These are phyloP conservation scores for Cetoscarus ocellatus DNA, from an alignment of 2,797 vertebrate genomes.

Conservation along the genomic window DNA sequence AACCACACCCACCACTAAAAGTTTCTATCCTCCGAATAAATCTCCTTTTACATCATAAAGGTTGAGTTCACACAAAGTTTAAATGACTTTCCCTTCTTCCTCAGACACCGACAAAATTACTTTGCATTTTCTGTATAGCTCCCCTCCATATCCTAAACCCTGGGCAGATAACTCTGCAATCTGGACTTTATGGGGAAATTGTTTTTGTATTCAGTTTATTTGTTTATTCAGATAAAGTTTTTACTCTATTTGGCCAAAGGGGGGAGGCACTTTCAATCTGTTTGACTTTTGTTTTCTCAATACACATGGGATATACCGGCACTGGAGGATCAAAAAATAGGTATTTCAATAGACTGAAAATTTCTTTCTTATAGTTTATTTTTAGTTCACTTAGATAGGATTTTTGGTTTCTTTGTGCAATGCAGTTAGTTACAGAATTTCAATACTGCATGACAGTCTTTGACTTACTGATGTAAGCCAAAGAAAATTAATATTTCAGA, in stretches of 20 bases:
- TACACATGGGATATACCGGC: slow-evolving; percentile 41
- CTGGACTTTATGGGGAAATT: slow-evolving; percentile 40
- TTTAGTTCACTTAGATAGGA: slow-evolving; percentile 8
- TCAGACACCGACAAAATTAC: not conserved
- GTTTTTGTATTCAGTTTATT: slow-evolving; percentile 55
- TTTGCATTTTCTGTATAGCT: slow-evolving; percentile 9
- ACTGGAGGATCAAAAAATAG: slow-evolving; percentile 1
- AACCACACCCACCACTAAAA: too few species aligned
- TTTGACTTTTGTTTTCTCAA: slow-evolving; percentile 17
- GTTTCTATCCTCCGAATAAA: too few species aligned
- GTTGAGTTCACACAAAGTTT: slow-evolving; percentile 1
- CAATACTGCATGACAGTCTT: too few species aligned
- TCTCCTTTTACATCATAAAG: too few species aligned
- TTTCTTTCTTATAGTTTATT: slow-evolving; percentile 7
- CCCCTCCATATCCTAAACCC: slow-evolving; percentile 13
- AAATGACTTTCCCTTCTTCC: slow-evolving; percentile 1
- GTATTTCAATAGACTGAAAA: slow-evolving; percentile 3
- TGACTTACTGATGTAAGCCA: too few species aligned
- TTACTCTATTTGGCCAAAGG: slow-evolving; percentile 25
- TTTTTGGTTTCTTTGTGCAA: too few species aligned
- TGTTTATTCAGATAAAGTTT: slow-evolving; percentile 46
- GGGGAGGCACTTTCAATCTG: slow-evolving; percentile 11
- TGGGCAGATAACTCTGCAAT: slow-evolving; percentile 35
- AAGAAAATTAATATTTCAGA: too few species aligned
- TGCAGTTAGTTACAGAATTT: too few species aligned